Evolutionary conservation across 2,797 vertebrate species (phyloP).

Genomic region (Hypotaenidia philippensis): DNA sequence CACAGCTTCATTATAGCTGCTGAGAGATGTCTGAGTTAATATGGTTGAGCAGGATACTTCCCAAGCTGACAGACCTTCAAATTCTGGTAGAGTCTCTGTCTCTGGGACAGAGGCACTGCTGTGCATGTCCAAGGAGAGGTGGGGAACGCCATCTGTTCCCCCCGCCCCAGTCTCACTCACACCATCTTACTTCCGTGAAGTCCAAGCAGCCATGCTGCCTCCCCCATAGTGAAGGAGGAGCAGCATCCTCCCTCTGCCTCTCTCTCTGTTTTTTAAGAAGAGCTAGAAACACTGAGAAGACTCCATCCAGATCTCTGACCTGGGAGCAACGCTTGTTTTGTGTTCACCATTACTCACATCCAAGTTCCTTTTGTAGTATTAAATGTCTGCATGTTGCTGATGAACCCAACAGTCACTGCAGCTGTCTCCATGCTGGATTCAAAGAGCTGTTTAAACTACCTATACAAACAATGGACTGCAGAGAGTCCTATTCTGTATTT

Average conservation of each 20-base stretch:
- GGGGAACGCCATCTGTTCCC: not conserved
- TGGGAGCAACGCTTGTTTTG: not conserved
- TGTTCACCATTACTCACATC: not conserved
- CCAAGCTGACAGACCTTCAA: not conserved
- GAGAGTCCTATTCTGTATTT: not conserved
- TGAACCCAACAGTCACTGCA: not conserved
- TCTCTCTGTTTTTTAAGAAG: not conserved
- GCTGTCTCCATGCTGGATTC: not conserved
- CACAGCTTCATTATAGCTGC: not conserved
- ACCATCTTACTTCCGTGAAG: not conserved
- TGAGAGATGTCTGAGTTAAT: not conserved
- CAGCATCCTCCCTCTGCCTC: not conserved
- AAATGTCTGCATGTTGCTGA: not conserved
- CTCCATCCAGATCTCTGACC: not conserved
- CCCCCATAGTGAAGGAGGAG: fast-evolving
- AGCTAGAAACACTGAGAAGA: not conserved
- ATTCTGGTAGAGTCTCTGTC: not conserved
- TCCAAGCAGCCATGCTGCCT: not conserved
- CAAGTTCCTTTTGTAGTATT: not conserved
- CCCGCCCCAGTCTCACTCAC: not conserved
- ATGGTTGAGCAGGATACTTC: not conserved
- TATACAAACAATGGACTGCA: not conserved
- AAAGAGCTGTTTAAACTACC: not conserved
- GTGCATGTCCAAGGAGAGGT: fast-evolving
- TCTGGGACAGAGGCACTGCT: not conserved